These are phyloP conservation scores for Drosophila algonquin DNA, from an alignment of 2,888 invertebrate species.

Conservation along the genomic window DNA sequence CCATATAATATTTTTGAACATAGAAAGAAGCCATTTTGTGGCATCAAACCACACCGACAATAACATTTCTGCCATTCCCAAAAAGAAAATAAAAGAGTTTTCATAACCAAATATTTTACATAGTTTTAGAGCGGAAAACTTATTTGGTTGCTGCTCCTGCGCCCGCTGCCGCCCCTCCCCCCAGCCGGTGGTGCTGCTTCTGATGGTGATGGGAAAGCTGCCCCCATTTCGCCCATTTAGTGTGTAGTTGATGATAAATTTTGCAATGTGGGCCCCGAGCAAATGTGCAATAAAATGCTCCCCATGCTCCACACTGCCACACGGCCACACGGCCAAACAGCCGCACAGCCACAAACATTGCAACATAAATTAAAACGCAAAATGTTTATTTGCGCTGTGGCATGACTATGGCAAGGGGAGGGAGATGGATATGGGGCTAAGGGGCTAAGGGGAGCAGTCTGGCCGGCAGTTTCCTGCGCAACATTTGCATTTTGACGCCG, in stretches of 20 bases:
- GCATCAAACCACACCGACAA: neutral
- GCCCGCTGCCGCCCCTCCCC: neutral
- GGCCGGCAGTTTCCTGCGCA: slow-evolving; percentile 65
- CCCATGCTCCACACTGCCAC: slow-evolving; percentile 47
- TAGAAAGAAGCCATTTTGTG: neutral
- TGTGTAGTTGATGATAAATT: slow-evolving; percentile 54
- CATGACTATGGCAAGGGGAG: slow-evolving; percentile 32
- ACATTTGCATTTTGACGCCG: slow-evolving; percentile 76
- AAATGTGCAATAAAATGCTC: slow-evolving; percentile 70
- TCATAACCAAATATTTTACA: slow-evolving; percentile 27
- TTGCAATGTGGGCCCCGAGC: slow-evolving; percentile 48
- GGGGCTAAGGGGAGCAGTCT: slow-evolving; percentile 26
- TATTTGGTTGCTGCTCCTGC: slow-evolving; percentile 3
- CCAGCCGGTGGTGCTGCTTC: neutral
- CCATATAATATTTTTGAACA: neutral
- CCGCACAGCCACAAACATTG: slow-evolving; percentile 32
- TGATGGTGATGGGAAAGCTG: slow-evolving; percentile 15
- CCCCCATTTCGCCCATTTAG: slow-evolving; percentile 43
- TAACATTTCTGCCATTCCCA: slow-evolving; percentile 1
- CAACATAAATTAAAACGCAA: slow-evolving; percentile 72
- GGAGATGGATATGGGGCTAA: neutral
- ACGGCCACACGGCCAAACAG: neutral
- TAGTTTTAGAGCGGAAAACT: slow-evolving; percentile 29
- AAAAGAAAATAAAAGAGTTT: slow-evolving; percentile 1
- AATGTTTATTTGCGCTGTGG: slow-evolving; percentile 72